Evolutionary conservation across 2,113 vertebrate genomes (phyloP).

Genomic region (Cricetomys ansorgei): DNA sequence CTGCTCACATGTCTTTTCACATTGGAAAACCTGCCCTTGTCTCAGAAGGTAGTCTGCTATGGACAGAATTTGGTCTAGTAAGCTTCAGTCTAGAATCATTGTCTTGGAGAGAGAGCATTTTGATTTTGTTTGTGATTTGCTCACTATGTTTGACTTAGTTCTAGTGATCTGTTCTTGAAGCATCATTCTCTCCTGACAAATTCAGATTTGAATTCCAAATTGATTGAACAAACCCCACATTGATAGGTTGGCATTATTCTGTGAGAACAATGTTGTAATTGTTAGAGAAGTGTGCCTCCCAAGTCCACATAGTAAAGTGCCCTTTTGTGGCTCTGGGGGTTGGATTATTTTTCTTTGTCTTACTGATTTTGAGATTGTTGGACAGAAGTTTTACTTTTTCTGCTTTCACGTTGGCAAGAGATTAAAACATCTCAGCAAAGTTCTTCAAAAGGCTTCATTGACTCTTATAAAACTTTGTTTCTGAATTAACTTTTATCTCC

Average conservation of each 20-base stretch:
- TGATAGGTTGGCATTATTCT: constrained; percentile 79
- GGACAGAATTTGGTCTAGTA: background rate
- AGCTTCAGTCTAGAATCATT: constrained; percentile 51
- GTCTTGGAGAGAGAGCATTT: constrained; percentile 61
- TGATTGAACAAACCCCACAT: constrained; percentile 73
- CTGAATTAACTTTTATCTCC: constrained; percentile 74
- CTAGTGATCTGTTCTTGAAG: constrained; percentile 40
- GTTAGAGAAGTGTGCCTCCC: constrained; percentile 74
- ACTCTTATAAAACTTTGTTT: constrained; percentile 68
- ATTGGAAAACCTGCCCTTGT: constrained; percentile 12
- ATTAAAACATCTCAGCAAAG: constrained; percentile 68
- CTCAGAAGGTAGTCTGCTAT: background rate
- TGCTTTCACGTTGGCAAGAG: constrained; percentile 71
- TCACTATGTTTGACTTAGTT: constrained; percentile 25
- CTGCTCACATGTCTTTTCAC: background rate
- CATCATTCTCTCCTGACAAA: constrained; percentile 72
- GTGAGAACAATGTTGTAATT: constrained; percentile 64
- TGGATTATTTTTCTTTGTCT: constrained; percentile 78
- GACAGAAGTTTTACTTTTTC: constrained; percentile 68
- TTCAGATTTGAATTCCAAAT: constrained; percentile 83
- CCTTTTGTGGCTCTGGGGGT: constrained; percentile 79
- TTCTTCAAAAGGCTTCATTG: constrained; percentile 72
- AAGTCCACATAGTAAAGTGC: constrained; percentile 73
- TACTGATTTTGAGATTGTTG: constrained; percentile 69
- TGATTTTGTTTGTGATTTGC: constrained; percentile 53